Conservation (phyloP, 2,888 invertebrate species). For the Ichneumoninae sp. region DNA sequence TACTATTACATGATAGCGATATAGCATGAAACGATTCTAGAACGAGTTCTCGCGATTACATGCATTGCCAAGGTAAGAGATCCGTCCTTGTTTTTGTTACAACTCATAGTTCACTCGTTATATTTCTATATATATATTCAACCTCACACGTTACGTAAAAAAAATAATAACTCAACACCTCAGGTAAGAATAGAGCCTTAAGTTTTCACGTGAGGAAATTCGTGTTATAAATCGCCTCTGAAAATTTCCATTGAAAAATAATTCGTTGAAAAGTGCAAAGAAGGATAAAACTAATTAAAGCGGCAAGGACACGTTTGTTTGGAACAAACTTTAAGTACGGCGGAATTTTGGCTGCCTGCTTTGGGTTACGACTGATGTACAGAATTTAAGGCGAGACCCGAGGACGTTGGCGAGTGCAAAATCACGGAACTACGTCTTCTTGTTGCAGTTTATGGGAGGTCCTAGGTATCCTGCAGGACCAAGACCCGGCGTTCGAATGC, state of each 20-base stretch:
- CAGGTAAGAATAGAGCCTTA: slow-evolving; percentile 55
- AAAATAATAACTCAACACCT: slow-evolving; percentile 24
- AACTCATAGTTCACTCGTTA: slow-evolving; percentile 20
- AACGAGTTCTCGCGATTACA: slow-evolving; percentile 60
- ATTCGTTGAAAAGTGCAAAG: neutral
- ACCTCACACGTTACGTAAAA: slow-evolving; percentile 16
- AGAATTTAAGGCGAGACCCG: neutral
- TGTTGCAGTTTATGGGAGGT: slow-evolving; percentile 95
- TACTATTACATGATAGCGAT: slow-evolving; percentile 45
- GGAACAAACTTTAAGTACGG: neutral
- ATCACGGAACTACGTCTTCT: slow-evolving; percentile 71
- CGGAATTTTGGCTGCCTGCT: neutral
- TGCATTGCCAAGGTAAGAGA: slow-evolving; percentile 59
- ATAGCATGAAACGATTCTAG: slow-evolving; percentile 60
- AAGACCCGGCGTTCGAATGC: slow-evolving; percentile 96
- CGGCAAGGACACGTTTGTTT: neutral
- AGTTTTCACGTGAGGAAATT: neutral
- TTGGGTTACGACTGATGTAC: neutral
- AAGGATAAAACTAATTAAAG: neutral
- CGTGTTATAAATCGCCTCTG: neutral
- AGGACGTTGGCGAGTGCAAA: neutral
- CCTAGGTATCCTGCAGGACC: slow-evolving; percentile 98
- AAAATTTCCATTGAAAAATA: neutral
- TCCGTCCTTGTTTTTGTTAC: slow-evolving; percentile 43
- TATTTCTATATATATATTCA: slow-evolving; percentile 15